phyloP scores from a whole-genome alignment of 2,113 vertebrate species.

The Nycticebus coucang region DNA sequence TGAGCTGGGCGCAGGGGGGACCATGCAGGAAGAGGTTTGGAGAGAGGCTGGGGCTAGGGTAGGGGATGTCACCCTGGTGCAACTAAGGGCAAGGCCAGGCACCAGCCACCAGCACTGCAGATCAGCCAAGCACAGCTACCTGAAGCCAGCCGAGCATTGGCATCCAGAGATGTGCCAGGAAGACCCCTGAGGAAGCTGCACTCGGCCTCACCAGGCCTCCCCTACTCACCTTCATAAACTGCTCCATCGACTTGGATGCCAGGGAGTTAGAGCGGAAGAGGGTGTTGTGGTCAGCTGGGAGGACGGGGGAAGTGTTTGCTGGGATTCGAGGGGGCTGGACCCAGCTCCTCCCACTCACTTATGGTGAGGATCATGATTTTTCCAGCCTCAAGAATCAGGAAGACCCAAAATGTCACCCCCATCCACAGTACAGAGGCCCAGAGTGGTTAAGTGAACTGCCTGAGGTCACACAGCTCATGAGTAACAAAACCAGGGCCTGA shows the following conservation, averaged over 20 bases:
- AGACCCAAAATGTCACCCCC: neutral
- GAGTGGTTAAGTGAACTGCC: neutral
- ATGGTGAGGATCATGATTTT: neutral
- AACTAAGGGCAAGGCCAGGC: neutral
- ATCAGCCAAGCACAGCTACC: neutral
- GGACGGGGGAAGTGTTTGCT: conserved; percentile 4
- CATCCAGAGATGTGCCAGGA: neutral
- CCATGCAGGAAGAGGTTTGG: neutral
- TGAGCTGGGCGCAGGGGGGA: neutral
- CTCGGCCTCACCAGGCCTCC: rapidly evolving
- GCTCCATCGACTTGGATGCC: conserved; percentile 95
- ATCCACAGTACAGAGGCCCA: neutral
- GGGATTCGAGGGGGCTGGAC: rapidly evolving
- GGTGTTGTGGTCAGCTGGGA: conserved; percentile 94
- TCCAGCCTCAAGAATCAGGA: neutral
- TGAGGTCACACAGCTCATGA: neutral
- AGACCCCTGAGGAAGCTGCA: rapidly evolving
- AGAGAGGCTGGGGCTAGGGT: neutral
- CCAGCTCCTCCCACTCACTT: neutral
- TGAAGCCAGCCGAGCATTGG: neutral
- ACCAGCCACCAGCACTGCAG: neutral
- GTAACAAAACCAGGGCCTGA: neutral
- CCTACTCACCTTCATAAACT: conserved; percentile 86
- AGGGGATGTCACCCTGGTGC: rapidly evolving
- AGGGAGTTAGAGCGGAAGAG: conserved; percentile 94